Percentiles rank a stretch among this genome's conserved stretches.
Conservation (phyloP, 2,113 vertebrate genomes). For the Dipodomys ordii region DNA sequence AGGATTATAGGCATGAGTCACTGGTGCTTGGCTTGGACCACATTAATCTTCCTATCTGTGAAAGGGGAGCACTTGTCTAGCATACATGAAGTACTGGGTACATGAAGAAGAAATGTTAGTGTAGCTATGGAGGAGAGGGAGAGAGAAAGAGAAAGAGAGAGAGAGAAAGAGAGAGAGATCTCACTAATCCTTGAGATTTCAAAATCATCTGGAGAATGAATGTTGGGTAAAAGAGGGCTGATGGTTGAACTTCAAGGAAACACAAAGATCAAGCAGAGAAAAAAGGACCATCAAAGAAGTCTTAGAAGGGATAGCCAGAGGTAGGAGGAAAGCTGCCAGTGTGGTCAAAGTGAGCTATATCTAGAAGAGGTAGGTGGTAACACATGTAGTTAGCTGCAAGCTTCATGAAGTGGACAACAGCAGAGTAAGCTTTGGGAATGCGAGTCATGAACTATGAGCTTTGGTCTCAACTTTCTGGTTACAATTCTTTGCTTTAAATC, state of each 20-base stretch:
- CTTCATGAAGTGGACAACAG: background rate
- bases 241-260: background rate
- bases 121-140: too few species aligned
- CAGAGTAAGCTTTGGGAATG: background rate
- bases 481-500: conserved; percentile 19
- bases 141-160: too few species aligned
- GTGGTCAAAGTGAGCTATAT: background rate
- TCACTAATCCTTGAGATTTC: background rate
- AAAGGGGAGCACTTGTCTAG: background rate
- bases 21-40: background rate
- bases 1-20: too few species aligned
- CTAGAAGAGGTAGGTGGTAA: background rate
- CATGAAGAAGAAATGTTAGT: too few species aligned
- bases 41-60: background rate
- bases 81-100: too few species aligned
- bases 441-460: background rate
- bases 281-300: background rate
- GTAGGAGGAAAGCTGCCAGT: too few species aligned
- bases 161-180: too few species aligned
- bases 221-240: background rate
- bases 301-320: background rate
- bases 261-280: background rate
- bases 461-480: conserved; percentile 19
- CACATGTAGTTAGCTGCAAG: background rate
- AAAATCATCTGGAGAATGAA: background rate